phyloP scores from a whole-genome alignment of 2,797 vertebrate species.

The Macropus fuliginosus region DNA sequence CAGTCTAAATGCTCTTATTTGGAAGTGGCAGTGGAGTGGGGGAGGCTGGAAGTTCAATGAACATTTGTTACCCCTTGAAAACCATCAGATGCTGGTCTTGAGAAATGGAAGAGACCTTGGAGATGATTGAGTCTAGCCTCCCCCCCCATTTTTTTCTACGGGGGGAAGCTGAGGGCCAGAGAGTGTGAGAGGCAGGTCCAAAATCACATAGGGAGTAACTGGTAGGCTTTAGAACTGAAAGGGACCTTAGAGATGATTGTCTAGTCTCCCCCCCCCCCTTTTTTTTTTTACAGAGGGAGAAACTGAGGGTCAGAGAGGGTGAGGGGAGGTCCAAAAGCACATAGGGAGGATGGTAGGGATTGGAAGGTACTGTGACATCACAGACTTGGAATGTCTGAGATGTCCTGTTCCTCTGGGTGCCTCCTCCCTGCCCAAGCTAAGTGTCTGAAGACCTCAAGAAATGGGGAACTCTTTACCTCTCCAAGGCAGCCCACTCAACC shows the following conservation, averaged over 20 bases:
- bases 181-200: not conserved
- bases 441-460: not conserved
- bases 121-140: not conserved
- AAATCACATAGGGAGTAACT: not conserved
- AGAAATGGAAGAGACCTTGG: not conserved
- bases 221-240: not conserved
- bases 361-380: not conserved
- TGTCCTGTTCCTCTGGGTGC: not conserved
- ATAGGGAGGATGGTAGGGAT: not conserved
- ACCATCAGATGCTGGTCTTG: too few relatives aligned
- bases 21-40: not conserved
- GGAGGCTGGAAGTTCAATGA: not conserved
- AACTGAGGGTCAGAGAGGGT: not conserved
- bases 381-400: not conserved
- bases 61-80: too few relatives aligned
- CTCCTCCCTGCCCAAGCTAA: not conserved
- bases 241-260: not conserved
- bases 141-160: not conserved
- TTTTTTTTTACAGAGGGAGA: not conserved
- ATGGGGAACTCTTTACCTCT: not conserved
- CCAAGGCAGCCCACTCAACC: not conserved
- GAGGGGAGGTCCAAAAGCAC: not conserved
- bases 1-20: not conserved
- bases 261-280: not conserved
- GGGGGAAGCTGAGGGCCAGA: not conserved